These are phyloP conservation scores for Paedocypris micromegethes DNA, from an alignment of 2,797 vertebrate genomes.

Conservation along the genomic window DNA sequence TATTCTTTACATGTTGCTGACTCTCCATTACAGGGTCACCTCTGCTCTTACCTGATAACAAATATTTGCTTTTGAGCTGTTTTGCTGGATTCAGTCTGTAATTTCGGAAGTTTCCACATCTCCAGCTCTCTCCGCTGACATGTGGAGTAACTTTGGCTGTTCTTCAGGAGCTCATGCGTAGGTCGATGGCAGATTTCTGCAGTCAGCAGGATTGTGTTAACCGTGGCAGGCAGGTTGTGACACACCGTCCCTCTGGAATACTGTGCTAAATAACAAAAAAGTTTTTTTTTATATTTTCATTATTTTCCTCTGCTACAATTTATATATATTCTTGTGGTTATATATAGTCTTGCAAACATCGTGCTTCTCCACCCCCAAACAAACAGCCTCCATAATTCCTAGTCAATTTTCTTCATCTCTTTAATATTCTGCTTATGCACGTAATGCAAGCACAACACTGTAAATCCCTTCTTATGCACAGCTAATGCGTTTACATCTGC, in stretches of 20 bases:
- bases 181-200: conserved; percentile 31
- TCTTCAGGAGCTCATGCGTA: conserved; percentile 16
- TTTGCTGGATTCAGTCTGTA: conserved; percentile 21
- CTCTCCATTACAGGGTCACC: conserved; percentile 12
- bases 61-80: conserved; percentile 15
- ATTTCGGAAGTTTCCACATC: conserved; percentile 7
- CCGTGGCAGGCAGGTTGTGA: conserved; percentile 38
- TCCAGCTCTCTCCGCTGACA: not conserved
- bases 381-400: conserved; percentile 50
- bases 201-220: conserved; percentile 51
- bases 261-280: conserved; percentile 43
- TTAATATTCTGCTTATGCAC: conserved; percentile 36
- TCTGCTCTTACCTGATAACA: conserved; percentile 20
- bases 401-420: conserved; percentile 49
- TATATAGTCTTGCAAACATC: conserved; percentile 2
- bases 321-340: not conserved
- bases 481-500: conserved; percentile 42
- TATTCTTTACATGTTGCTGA: conserved; percentile 11
- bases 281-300: conserved; percentile 23
- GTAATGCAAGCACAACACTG: conserved; percentile 40
- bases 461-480: conserved; percentile 34
- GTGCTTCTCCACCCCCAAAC: conserved; percentile 8
- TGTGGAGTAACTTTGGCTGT: conserved; percentile 6
- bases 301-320: not conserved
- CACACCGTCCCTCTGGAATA: conserved; percentile 35